Conservation (phyloP, 2,888 invertebrate genomes). For the Dermolepida albohirtum region DNA sequence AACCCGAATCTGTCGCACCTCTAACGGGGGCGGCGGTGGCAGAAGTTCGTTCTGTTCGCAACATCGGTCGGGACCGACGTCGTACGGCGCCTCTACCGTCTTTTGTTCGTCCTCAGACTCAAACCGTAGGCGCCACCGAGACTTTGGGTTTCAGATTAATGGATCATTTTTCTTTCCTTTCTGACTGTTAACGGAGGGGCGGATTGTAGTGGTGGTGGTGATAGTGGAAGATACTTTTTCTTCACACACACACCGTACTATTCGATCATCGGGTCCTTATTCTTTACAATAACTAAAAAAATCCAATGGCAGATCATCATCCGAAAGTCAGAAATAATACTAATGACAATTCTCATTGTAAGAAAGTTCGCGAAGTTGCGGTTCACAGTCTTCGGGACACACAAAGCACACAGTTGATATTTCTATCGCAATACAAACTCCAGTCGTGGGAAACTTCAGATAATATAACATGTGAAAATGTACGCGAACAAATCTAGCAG, state of each 20-base stretch:
- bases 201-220: slow-evolving; percentile 3
- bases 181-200: slow-evolving; percentile 43
- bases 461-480: slow-evolving; percentile 26
- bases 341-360: too few relatives aligned
- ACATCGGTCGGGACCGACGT: slow-evolving; percentile 53
- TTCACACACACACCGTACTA: slow-evolving; percentile 8
- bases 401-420: too few relatives aligned
- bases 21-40: slow-evolving; percentile 47
- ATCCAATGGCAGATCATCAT: too few relatives aligned
- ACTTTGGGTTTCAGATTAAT: slow-evolving; percentile 84
- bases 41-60: slow-evolving; percentile 46
- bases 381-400: too few relatives aligned
- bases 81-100: slow-evolving; percentile 58
- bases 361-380: too few relatives aligned
- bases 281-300: neutral
- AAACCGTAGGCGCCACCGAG: slow-evolving; percentile 78
- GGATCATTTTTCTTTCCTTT: slow-evolving; percentile 81
- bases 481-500: slow-evolving; percentile 32
- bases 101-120: slow-evolving; percentile 59
- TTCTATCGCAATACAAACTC: too few relatives aligned
- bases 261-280: slow-evolving; percentile 19
- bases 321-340: too few relatives aligned
- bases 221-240: slow-evolving; percentile 26
- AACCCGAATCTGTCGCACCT: slow-evolving; percentile 39
- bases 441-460: slow-evolving; percentile 19